Base-by-base conservation (phyloP, 2,888 invertebrate species). In the Nephrotoma guestfalica region DNA sequence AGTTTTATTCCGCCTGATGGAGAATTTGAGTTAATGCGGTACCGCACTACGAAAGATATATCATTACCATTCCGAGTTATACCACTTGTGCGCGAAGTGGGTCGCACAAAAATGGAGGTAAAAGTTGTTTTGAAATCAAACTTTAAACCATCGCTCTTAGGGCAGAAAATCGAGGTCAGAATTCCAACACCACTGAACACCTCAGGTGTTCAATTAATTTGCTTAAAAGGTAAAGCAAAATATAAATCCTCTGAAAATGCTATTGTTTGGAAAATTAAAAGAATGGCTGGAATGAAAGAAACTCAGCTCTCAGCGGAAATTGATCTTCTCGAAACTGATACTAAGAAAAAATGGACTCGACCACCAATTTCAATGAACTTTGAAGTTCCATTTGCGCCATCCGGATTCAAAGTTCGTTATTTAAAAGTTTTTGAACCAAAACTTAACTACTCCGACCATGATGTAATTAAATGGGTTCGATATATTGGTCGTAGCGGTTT, bases 351-450 rank as follows among this genome's bases (percentile, higher is more conserved):
- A 91, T 99, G 99, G 99, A 99, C 99, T 18, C 94, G 99, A 85
- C 99, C 99, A 41, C 99, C 99, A 85, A 99, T 99, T 90, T 99
- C 99, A 0, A 99, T 99, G 99, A 99, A 98, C 92, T 99, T 99
- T 91, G 99, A 99, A 93, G 99, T 99, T 88, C 99, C 99, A 3
- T 99, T 99, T 92, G 99, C 99, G 9, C 99, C 99, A 5, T 99
- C 99, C 86, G 99, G 99, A 0, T 99, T 99, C 92, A 99, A 99
- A 94, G 99, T 99, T 87, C 96, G 99, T 71, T 99, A 99, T 92
- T 93, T 99, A 90, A 99, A 99, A 92, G 99, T 99, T 88, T 99
- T 99, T 90, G 99, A 99, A 92, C 97, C 99, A 0, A 99, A 99
- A 91, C 94, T 99, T 89, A 99, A 99, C 93, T 99, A 99, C 92